These are phyloP conservation scores for Xenopus tropicalis DNA, from an alignment of 2,113 vertebrate genomes.

Conservation along the genomic window DNA sequence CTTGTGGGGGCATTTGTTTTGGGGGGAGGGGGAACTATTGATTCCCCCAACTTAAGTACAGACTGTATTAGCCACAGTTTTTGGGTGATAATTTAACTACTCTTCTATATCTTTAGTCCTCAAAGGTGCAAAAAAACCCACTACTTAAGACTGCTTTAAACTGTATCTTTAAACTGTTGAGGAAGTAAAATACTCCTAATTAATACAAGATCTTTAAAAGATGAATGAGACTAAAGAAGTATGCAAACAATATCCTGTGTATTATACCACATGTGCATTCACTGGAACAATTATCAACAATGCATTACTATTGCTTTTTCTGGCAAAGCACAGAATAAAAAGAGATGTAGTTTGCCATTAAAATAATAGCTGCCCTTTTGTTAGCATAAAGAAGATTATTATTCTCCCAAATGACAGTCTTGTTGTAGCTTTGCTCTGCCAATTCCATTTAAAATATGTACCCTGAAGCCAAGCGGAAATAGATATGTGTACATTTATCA, in stretches of 20 bases:
- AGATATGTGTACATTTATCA: neutral
- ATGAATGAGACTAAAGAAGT: neutral
- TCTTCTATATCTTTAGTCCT: too few relatives aligned
- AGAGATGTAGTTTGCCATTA: constrained; percentile 1
- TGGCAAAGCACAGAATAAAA: neutral
- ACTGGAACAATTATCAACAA: neutral
- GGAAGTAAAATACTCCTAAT: neutral
- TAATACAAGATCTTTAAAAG: neutral
- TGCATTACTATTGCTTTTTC: neutral
- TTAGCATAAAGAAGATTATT: neutral
- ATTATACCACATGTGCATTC: neutral
- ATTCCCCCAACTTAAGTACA: too few relatives aligned
- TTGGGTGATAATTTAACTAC: too few relatives aligned
- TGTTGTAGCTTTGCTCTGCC: constrained; percentile 2
- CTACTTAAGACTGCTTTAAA: too few relatives aligned
- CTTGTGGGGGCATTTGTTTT: too few relatives aligned
- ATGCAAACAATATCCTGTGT: neutral
- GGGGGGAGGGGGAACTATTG: too few relatives aligned
- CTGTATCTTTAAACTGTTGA: neutral
- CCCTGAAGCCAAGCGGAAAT: neutral
- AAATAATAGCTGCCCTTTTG: neutral
- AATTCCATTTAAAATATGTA: neutral
- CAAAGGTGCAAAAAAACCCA: too few relatives aligned
- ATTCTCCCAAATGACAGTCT: neutral
- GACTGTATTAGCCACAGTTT: too few relatives aligned